Percentiles rank a stretch among this genome's conserved stretches.
Conservation (phyloP, 64 coral and sea anemone species). For the Montipora efflorescens region DNA sequence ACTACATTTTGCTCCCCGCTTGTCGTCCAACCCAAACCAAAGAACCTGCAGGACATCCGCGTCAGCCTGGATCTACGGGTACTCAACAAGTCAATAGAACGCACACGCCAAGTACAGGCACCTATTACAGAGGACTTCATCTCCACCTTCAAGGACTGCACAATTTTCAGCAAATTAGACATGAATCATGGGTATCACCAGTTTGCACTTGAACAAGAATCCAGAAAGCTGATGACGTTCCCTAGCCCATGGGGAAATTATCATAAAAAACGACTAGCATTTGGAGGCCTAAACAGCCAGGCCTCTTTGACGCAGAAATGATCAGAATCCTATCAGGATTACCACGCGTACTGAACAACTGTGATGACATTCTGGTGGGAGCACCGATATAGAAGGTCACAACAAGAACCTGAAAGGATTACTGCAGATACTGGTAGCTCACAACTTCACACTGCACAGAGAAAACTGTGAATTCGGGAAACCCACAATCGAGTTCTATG, state of each 20-base stretch:
- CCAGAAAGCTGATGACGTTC: no score
- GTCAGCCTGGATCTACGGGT: no score
- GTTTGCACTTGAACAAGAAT: no score
- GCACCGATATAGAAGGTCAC: not conserved
- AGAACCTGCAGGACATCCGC: not conserved
- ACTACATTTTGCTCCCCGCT: conserved; percentile 35
- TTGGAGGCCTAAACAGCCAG: not conserved
- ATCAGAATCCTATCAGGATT: conserved; percentile 13
- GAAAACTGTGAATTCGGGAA: conserved; percentile 38
- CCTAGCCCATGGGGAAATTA: conserved; percentile 21
- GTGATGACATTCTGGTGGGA: conserved; percentile 62
- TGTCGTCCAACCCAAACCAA: conserved; percentile 72
- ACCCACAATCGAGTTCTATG: not conserved
- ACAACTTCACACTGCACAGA: conserved; percentile 28
- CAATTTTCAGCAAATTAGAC: conserved; percentile 42
- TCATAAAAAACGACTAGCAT: not conserved
- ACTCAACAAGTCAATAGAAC: no score
- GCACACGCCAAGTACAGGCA: no score
- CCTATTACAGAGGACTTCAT: conserved; percentile 57
- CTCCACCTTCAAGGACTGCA: conserved; percentile 8
- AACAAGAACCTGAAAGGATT: no score
- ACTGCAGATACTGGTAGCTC: not conserved
- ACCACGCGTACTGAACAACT: conserved; percentile 47
- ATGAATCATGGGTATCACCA: not conserved
- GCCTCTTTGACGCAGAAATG: no score